Evolutionary conservation across 1,140 invertebrate genomes (phyloP).

Genomic region (Drosophila tani): DNA sequence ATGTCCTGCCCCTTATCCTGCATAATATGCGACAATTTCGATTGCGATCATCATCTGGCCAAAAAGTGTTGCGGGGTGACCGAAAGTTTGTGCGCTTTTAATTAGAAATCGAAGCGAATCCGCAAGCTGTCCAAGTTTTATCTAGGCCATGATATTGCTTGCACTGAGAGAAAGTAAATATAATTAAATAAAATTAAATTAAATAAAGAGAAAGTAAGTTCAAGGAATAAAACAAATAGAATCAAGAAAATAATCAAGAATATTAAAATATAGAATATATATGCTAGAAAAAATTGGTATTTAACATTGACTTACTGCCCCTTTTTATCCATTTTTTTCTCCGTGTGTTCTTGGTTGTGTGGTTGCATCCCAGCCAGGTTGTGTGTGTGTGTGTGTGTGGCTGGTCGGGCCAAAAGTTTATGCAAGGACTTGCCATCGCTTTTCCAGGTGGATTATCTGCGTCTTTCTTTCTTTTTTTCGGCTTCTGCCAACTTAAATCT

Average conservation of each 20-base stretch:
- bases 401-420: conserved; percentile 22
- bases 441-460: conserved; percentile 26
- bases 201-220: no score
- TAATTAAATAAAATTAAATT: not conserved
- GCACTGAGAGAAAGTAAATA: not conserved
- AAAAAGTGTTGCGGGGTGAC: conserved; percentile 19
- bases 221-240: no score
- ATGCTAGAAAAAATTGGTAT: no score
- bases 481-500: conserved; percentile 24
- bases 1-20: not conserved
- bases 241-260: no score
- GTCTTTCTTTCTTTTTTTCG: conserved; percentile 10
- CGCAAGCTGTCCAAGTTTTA: conserved; percentile 60
- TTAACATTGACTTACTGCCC: no score
- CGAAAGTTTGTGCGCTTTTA: conserved; percentile 71
- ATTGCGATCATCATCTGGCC: conserved; percentile 71
- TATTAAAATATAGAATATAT: no score
- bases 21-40: conserved; percentile 58
- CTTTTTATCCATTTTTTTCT: not conserved
- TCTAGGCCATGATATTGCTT: conserved; percentile 46
- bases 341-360: not conserved
- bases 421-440: conserved; percentile 36
- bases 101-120: conserved; percentile 73
- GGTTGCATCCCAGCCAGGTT: conserved; percentile 5
- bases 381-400: not conserved